Conservation (phyloP, 1,140 invertebrate species). For the Diuraphis noxia region DNA sequence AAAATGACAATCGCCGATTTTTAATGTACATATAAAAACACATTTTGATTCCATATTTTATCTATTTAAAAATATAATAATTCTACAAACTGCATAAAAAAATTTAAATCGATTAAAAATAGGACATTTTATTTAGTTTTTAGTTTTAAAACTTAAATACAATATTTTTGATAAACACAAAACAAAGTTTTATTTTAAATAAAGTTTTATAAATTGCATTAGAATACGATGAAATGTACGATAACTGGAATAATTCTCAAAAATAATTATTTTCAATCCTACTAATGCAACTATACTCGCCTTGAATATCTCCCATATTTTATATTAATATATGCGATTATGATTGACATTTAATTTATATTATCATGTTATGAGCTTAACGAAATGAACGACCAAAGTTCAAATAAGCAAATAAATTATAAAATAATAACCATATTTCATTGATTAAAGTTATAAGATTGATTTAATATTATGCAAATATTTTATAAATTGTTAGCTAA, state of each 20-base stretch:
- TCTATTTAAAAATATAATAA: neutral
- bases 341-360: slow-evolving; percentile 2
- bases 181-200: neutral
- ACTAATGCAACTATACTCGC: neutral
- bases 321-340: neutral
- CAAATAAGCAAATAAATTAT: neutral
- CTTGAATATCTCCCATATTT: neutral
- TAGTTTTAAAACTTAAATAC: neutral
- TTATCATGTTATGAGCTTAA: neutral
- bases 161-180: neutral
- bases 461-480: neutral
- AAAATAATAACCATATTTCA: neutral
- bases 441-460: neutral
- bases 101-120: neutral
- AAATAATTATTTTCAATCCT: neutral
- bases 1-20: neutral
- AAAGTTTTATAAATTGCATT: neutral
- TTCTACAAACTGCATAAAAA: neutral
- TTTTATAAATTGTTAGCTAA: neutral
- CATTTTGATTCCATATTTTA: neutral
- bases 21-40: neutral
- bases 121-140: neutral
- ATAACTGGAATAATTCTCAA: neutral
- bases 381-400: neutral
- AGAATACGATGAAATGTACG: neutral